Percentiles rank a stretch among this genome's conserved stretches.
Evolutionary conservation across 2,113 vertebrate species (phyloP).

Genomic region (Limnothrissa miodon): DNA sequence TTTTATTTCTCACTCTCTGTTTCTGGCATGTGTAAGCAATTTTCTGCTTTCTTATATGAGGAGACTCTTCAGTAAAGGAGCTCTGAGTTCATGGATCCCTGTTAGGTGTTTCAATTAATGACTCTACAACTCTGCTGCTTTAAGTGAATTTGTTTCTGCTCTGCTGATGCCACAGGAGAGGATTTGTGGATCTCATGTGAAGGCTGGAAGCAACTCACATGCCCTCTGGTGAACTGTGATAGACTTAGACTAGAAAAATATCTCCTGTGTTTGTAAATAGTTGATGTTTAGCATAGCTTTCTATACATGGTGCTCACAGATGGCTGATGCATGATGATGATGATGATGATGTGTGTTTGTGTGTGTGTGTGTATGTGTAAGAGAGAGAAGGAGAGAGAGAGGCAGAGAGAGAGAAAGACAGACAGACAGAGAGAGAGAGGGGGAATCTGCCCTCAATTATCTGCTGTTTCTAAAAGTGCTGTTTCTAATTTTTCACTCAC

Average conservation of each 20-base stretch:
- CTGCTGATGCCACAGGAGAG: neutral
- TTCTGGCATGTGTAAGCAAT: conserved; percentile 36
- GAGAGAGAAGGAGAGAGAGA: no score
- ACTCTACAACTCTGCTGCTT: conserved; percentile 15
- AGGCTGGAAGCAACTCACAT: neutral
- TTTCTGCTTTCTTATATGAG: conserved; percentile 30
- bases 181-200: conserved; percentile 1
- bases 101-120: conserved; percentile 15
- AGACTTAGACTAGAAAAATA: neutral
- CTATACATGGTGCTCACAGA: neutral
- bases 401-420: no score
- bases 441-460: neutral
- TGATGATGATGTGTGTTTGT: no score
- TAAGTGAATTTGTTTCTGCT: neutral
- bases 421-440: no score
- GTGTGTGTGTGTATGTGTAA: no score
- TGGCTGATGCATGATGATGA: neutral
- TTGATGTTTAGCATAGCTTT: neutral
- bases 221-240: neutral
- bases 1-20: neutral
- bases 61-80: neutral
- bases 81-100: neutral
- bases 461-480: neutral
- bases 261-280: conserved; percentile 4
- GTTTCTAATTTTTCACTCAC: neutral